A percentile compares a stretch with the other conserved stretches of the same genome.
Evolutionary conservation across 2,888 invertebrate genomes (phyloP).

Genomic region (Eupithecia tripunctaria): DNA sequence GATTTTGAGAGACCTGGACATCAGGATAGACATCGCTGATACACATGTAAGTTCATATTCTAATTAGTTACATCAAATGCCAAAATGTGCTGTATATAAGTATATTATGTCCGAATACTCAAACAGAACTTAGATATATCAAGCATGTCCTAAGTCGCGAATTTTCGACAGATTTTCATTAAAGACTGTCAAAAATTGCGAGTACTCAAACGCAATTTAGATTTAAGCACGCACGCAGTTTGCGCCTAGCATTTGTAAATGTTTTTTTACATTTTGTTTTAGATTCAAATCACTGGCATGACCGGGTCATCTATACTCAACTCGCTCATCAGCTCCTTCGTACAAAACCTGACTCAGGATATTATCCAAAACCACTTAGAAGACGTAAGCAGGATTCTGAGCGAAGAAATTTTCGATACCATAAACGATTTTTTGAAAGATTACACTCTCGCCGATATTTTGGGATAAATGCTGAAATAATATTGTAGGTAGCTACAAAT

Average conservation of each 20-base stretch:
- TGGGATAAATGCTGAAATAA: slow-evolving; percentile 44
- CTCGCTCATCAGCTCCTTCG: slow-evolving; percentile 55
- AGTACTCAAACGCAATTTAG: no score
- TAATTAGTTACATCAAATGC: background rate
- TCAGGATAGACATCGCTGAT: slow-evolving; percentile 61
- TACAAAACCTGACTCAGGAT: slow-evolving; percentile 60
- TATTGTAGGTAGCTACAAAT: background rate
- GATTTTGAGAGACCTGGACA: slow-evolving; percentile 58
- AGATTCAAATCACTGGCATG: slow-evolving; percentile 64
- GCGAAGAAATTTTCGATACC: slow-evolving; percentile 58
- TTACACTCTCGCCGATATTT: slow-evolving; percentile 58
- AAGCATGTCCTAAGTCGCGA: no score
- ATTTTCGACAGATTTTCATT: no score
- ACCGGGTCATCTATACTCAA: slow-evolving; percentile 63
- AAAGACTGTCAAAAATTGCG: no score
- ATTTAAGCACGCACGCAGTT: no score
- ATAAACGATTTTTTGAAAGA: slow-evolving; percentile 62
- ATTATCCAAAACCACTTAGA: slow-evolving; percentile 57
- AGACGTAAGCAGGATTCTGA: slow-evolving; percentile 54
- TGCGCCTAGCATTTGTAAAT: no score
- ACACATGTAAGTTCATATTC: slow-evolving; percentile 53
- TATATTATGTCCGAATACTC: no score
- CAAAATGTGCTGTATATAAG: no score
- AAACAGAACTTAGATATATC: no score
- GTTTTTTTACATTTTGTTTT: slow-evolving; percentile 28